Evolutionary conservation across 2,113 vertebrate species (phyloP), one percentile per base, ranked within the genome.

Genomic region (Romanogobio albipinnatus): DNA sequence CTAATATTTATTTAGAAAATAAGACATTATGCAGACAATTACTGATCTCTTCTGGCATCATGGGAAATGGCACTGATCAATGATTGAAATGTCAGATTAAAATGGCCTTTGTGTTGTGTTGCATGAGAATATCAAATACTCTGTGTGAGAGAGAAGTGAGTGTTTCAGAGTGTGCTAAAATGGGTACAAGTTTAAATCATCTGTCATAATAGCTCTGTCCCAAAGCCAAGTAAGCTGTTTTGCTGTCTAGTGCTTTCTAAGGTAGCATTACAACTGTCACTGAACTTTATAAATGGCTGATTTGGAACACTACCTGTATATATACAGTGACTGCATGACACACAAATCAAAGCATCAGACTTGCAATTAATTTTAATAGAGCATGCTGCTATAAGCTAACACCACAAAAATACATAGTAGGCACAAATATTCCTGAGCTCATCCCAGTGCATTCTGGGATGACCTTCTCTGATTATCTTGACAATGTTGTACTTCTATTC

Each of bases 21-120:
- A 43, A 78, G 53, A 24, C 33, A 43, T 43, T 43, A n/a, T 62
- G 22, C 14, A 79, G 39, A 47, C 39, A 79, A 17, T 79, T 45
- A 45, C 76, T 45, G 26, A 61, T 78, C 13, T 76, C 15, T 33
- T 36, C 9, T 36, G 33, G 26, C 8, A 45, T 26, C 39, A n/a
- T 9, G 56, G 33, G n/a, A 24, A 61, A 45, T 43, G 36, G 11
- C 56, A 45, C 22, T 79, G 56, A 79, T 79, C 53, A 24, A 61
- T 45, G 78, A 64, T 66, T 49, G 24, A 81, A 81, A 47, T 47
- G 58, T 79, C 77, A 78, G 33, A 43, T 78, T 78, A 59, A 59
- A 79, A 45, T 58, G 56, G 36, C 56, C 64, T 66, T 66, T 49
- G 59, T 66, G 15, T 66, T 49, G 43, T 80, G 58, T 19, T 81